phyloP scores from a whole-genome alignment of 2,797 vertebrate species.

The Scarus forsteni region DNA sequence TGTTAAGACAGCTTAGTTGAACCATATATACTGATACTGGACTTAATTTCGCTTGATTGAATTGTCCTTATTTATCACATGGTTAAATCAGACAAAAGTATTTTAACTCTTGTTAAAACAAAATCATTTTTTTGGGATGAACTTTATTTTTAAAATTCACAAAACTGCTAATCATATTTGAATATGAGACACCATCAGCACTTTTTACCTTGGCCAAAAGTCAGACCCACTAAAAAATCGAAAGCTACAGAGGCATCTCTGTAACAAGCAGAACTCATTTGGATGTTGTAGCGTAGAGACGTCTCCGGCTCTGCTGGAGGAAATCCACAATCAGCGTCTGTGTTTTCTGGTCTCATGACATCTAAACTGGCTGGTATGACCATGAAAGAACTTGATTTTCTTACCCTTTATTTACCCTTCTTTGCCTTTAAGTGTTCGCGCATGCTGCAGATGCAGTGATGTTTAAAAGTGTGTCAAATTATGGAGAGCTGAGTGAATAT shows the following conservation, averaged over 20 bases:
- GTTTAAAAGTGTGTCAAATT: conserved; percentile 65
- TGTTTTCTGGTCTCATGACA: conserved; percentile 24
- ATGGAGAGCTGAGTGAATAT: too few relatives aligned
- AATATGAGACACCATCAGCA: background rate
- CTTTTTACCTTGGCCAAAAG: conserved; percentile 10
- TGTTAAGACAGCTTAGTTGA: background rate
- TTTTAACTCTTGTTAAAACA: background rate
- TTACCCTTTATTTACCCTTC: conserved; percentile 16
- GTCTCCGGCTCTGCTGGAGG: conserved; percentile 28
- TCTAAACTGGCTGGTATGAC: conserved; percentile 15
- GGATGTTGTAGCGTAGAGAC: conserved; percentile 24
- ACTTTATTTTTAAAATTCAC: conserved; percentile 1
- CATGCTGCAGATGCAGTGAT: conserved; percentile 49
- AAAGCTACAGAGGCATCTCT: conserved; percentile 4
- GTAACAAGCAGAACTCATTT: conserved; percentile 17
- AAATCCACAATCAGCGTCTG: conserved; percentile 34
- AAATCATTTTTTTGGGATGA: background rate
- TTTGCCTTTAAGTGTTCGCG: conserved; percentile 16
- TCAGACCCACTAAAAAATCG: background rate
- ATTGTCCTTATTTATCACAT: too few relatives aligned
- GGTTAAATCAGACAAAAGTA: background rate
- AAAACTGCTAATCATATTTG: background rate
- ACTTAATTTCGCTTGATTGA: too few relatives aligned
- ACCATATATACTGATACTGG: background rate
- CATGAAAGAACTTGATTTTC: conserved; percentile 37